Evolutionary conservation across 2,113 vertebrate genomes (phyloP).

Genomic region (Catharus bicknelli): DNA sequence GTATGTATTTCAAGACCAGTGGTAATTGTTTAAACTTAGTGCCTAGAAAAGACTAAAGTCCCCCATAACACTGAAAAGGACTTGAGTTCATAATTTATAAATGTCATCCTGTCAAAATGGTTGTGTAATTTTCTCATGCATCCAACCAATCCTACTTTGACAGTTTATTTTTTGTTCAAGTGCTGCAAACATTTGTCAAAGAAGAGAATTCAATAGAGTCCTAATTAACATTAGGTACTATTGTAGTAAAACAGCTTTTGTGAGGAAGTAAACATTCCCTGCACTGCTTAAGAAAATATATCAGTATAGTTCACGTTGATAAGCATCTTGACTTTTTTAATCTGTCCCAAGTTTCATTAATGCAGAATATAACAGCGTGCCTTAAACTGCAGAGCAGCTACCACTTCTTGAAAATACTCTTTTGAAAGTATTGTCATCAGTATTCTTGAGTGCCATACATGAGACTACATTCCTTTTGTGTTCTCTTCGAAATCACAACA

Average conservation of each 20-base stretch:
- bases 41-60: neutral
- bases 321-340: neutral
- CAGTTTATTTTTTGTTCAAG: constrained; percentile 22
- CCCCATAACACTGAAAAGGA: neutral
- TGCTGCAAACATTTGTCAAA: neutral
- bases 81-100: neutral
- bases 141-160: neutral
- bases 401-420: neutral
- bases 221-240: neutral
- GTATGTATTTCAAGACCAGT: neutral
- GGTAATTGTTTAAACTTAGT: neutral
- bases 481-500: neutral
- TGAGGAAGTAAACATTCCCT: neutral
- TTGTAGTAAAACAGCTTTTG: neutral
- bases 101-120: neutral
- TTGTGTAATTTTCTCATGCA: neutral
- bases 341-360: neutral
- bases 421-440: neutral
- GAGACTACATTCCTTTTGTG: neutral
- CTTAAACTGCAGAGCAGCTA: neutral
- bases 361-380: neutral
- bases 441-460: neutral
- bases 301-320: neutral
- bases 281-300: neutral
- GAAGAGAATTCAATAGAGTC: neutral